Conservation (phyloP, 2,888 invertebrate genomes). For the Eilema sororculum region DNA sequence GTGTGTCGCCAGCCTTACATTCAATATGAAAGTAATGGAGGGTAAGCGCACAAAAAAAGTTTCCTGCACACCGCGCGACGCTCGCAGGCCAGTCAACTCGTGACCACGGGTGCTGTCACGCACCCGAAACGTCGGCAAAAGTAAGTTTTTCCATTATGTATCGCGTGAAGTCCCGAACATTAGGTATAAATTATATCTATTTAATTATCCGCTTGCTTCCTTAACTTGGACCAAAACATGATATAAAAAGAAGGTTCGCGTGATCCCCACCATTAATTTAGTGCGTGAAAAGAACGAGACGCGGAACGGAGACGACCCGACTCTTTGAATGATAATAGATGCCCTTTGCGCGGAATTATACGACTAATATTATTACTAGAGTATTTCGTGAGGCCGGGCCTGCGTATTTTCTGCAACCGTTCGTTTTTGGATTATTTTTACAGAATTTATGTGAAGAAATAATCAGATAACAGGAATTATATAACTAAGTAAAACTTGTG, state of each 20-base stretch:
- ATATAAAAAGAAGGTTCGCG: slow-evolving; percentile 64
- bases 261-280: slow-evolving; percentile 79
- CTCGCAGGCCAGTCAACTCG: too few species aligned
- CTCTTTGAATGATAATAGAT: slow-evolving; percentile 73
- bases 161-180: too few species aligned
- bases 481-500: too few species aligned
- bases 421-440: not conserved
- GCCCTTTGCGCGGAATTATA: slow-evolving; percentile 68
- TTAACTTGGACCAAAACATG: slow-evolving; percentile 21
- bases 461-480: not conserved
- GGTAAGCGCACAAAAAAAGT: too few species aligned
- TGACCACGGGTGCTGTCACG: too few species aligned
- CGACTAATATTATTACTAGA: slow-evolving; percentile 33
- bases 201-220: slow-evolving; percentile 2
- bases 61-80: too few species aligned
- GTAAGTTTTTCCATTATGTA: too few species aligned
- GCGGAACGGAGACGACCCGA: slow-evolving; percentile 61
- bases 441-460: not conserved
- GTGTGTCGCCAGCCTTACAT: too few species aligned
- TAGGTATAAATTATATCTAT: too few species aligned
- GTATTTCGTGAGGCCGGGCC: slow-evolving; percentile 21
- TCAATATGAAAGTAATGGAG: too few species aligned
- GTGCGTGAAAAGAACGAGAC: slow-evolving; percentile 79
- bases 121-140: too few species aligned
- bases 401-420: slow-evolving; percentile 6